These are phyloP conservation scores for Nemotelus pantherinus DNA, from an alignment of 2,888 invertebrate species.

Conservation along the genomic window DNA sequence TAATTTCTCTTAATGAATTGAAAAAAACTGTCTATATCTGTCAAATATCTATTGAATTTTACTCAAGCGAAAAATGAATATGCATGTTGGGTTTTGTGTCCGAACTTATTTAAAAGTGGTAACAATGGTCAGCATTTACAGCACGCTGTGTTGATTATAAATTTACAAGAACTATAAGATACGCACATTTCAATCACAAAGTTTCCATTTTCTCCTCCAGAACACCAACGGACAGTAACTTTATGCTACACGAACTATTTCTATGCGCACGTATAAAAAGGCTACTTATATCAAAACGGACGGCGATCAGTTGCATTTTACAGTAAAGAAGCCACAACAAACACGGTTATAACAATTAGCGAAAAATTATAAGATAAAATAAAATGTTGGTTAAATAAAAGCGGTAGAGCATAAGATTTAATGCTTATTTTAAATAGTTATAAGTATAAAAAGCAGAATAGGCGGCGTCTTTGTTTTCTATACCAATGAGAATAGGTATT, in stretches of 20 bases:
- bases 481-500: slow-evolving; percentile 34
- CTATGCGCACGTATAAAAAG: slow-evolving; percentile 5
- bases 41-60: too few species aligned
- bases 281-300: slow-evolving; percentile 39
- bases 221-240: not conserved
- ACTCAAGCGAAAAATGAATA: too few species aligned
- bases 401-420: slow-evolving; percentile 35
- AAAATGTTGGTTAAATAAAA: slow-evolving; percentile 24
- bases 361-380: not conserved
- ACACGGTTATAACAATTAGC: slow-evolving; percentile 12
- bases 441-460: slow-evolving; percentile 42
- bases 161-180: too few species aligned
- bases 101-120: too few species aligned
- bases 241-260: too few species aligned
- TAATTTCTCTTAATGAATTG: too few species aligned
- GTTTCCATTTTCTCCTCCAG: not conserved
- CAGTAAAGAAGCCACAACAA: slow-evolving; percentile 13
- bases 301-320: slow-evolving; percentile 25
- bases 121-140: too few species aligned
- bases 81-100: too few species aligned
- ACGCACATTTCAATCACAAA: too few species aligned
- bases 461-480: slow-evolving; percentile 26
- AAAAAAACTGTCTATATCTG: too few species aligned
- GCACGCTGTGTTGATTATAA: too few species aligned
- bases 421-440: slow-evolving; percentile 34